Base-by-base conservation (phyloP, 2,113 vertebrate species). In the Chascanopsetta lugubris region DNA sequence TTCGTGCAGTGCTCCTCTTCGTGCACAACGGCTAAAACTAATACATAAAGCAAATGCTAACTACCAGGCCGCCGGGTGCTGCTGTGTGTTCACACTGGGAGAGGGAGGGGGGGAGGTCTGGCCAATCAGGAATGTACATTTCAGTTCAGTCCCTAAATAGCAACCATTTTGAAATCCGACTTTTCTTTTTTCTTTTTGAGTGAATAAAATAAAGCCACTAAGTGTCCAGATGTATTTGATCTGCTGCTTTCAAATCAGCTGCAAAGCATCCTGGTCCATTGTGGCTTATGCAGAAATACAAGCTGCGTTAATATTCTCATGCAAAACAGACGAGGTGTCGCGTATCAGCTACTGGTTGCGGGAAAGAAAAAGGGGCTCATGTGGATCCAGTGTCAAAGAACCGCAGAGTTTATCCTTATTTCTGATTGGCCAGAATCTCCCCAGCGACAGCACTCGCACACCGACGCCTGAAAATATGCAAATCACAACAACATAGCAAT, bases 11-110 rank as follows among this genome's bases (percentile, higher is more conserved):
- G 96, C 95, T 92, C 92, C 94, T 83, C 73, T 76, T 95, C 94
- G 94, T 96, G 95, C 95, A 93, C 93, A 95, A 93, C 94, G 92
- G 95, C 95, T 98, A 96, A 38, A 96, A 96, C 96, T 98, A 97
- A 94, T 96, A 98, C 95, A 96, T 90, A 96, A 97, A 97, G 96
- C 95, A 96, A 95, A 94, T 93, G 91, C 94, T 95, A 89, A 84
- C 77, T 86, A 87, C n/a, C 80, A 80, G 85, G 86, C 78, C 3
- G n/a, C n/a, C n/a, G n/a, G 53, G 62, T 51, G 74, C 62, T 60
- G 70, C 70, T 53, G 62, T 21, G 60, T 32, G 60, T 54, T 55
- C 73, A 70, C 67, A 8, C 25, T 3, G 51, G 32, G 45, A 25
- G 45, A 25, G 34, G 34, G 13, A 2, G 29, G 29, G 29, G 29